Evolutionary conservation across 1,140 invertebrate species (phyloP), one percentile per base, ranked within the genome.

Genomic region (Hesperophylax magnus): DNA sequence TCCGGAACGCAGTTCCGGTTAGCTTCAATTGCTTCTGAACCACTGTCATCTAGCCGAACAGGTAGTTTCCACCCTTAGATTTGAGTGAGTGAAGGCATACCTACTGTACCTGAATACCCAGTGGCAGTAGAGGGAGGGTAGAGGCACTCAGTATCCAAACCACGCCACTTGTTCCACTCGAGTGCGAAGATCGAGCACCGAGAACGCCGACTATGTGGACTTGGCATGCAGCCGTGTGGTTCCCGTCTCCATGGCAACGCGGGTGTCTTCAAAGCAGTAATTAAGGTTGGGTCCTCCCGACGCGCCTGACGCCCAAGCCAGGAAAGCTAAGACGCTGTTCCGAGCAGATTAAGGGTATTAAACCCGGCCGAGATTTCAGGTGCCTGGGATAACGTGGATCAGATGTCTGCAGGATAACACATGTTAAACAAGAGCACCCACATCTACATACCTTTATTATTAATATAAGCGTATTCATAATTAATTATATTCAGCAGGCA

Each of bases 291-390:
- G 67, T 71, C 67, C 7, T 39, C 67, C 17, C 47, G 34, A 14
- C 69, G 39, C 18, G 5, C n/a, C n/a, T n/a, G 24, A 11, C 11
- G 63, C n/a, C n/a, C n/a, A n/a, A n/a, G n/a, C n/a, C 24, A 31
- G 34, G 27, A 14, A 11, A 72, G 47, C 34, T 20, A 24, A 72
- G 69, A 52, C 24, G 69, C 39, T 53, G 69, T 47, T 47, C 47
- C 39, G 34, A n/a, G n/a, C 4, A 72, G 69, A 72, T 72, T 52
- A 72, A 72, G 47, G 69, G 63, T 34, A 34, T 67, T 61, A 27
- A 17, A 72, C 69, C 69, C 24, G 31, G 18, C 5, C 39, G n/a
- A 47, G 69, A 47, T 67, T 67, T 27, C 27, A 7, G 63, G 31
- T 67, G 63, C 7, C 24, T 15, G 8, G 61, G 7, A 22, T 7